Conservation (phyloP, 2,113 vertebrate species). For the Tachysurus vachellii region DNA sequence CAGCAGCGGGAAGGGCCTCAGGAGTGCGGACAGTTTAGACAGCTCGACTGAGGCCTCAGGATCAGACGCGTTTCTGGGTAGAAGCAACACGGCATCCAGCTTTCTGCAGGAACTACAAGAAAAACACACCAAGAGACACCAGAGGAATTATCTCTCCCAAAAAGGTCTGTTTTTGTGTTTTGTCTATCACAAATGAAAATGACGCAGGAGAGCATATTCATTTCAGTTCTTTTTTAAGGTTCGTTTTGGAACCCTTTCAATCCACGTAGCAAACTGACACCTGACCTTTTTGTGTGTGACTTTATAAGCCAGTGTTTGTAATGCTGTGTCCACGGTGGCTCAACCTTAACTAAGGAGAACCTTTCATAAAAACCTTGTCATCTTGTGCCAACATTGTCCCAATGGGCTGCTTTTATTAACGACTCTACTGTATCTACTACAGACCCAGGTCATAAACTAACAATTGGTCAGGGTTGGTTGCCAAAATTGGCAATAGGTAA, state of each 20-base stretch:
- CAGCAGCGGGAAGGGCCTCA: slow-evolving; percentile 59
- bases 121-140: slow-evolving; percentile 79
- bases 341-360: not conserved
- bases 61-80: slow-evolving; percentile 78
- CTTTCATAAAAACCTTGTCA: not conserved
- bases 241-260: not conserved
- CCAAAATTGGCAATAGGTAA: not conserved
- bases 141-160: slow-evolving; percentile 81
- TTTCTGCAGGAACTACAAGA: slow-evolving; percentile 83
- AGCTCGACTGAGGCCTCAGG: slow-evolving; percentile 89
- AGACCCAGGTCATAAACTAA: not conserved
- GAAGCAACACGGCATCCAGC: slow-evolving; percentile 76
- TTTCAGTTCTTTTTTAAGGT: not conserved
- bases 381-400: not conserved
- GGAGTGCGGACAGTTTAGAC: slow-evolving; percentile 79
- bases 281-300: too few species aligned
- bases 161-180: slow-evolving; percentile 78
- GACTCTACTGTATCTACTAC: not conserved
- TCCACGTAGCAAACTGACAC: not conserved
- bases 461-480: not conserved
- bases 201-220: not conserved
- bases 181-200: not conserved
- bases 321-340: not conserved
- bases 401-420: not conserved
- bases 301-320: too few species aligned